phyloP scores from a whole-genome alignment of 2,797 vertebrate species.

The Novumbra hubbsi region DNA sequence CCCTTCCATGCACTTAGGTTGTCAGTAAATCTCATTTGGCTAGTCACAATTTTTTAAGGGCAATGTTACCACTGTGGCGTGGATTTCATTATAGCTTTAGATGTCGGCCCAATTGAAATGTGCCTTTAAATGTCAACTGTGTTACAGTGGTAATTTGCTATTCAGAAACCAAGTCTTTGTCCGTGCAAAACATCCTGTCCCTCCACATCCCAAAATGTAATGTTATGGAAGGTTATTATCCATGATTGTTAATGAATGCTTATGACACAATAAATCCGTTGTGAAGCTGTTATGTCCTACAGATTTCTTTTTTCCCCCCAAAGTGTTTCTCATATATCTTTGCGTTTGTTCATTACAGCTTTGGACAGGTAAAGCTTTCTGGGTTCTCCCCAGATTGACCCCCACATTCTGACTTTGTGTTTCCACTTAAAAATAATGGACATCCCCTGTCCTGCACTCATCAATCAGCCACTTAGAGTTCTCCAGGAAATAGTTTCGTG shows the following conservation, averaged over 20 bases:
- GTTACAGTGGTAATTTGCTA: background rate
- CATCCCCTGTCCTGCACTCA: constrained; percentile 70
- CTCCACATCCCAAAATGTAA: background rate
- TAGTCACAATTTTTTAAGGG: background rate
- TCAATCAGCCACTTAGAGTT: constrained; percentile 66
- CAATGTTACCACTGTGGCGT: background rate
- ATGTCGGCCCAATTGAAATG: background rate
- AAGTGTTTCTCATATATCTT: constrained; percentile 73
- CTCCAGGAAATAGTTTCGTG: constrained; percentile 58
- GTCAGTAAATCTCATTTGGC: background rate
- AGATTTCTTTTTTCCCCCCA: constrained; percentile 57
- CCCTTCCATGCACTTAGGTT: background rate
- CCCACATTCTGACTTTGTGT: constrained; percentile 69
- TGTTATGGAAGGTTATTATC: constrained; percentile 28
- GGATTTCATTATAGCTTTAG: background rate
- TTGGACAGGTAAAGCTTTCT: constrained; percentile 72
- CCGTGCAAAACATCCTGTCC: background rate
- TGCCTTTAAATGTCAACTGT: background rate
- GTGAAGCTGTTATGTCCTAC: constrained; percentile 73
- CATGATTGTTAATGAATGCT: constrained; percentile 60
- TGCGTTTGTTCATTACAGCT: constrained; percentile 69
- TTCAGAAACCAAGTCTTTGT: background rate
- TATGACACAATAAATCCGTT: constrained; percentile 69
- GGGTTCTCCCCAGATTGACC: constrained; percentile 65
- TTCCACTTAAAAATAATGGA: constrained; percentile 76